Evolutionary conservation across 2,888 invertebrate genomes (phyloP).

Genomic region (Acrobasis suavella): DNA sequence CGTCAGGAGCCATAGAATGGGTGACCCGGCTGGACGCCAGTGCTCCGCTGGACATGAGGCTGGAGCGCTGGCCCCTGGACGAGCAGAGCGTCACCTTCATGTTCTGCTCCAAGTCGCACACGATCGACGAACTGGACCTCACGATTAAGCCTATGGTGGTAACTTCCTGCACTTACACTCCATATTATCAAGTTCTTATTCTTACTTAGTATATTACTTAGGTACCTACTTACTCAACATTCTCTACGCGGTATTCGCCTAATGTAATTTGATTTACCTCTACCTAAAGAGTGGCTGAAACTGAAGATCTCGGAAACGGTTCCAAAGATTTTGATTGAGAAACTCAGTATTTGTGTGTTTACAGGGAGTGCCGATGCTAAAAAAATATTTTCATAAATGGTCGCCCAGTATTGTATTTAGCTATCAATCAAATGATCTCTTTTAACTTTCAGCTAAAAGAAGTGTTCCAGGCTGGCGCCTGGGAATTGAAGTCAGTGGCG

Average conservation of each 20-base stretch:
- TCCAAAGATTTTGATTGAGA: too few relatives aligned
- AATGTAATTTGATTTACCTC: too few relatives aligned
- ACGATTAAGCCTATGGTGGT: slow-evolving; percentile 5
- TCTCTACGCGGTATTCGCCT: too few relatives aligned
- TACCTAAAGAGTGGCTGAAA: too few relatives aligned
- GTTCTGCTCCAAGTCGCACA: slow-evolving; percentile 89
- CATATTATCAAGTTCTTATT: too few relatives aligned
- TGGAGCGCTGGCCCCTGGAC: slow-evolving; percentile 89
- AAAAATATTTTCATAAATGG: too few relatives aligned
- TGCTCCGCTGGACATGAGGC: slow-evolving; percentile 56
- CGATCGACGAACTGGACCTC: slow-evolving; percentile 57
- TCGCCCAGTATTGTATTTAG: too few relatives aligned
- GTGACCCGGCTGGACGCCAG: slow-evolving; percentile 53
- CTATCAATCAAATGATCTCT: neutral
- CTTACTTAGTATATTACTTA: too few relatives aligned
- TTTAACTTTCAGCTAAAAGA: slow-evolving; percentile 40
- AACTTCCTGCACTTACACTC: neutral
- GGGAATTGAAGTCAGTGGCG: slow-evolving; percentile 54
- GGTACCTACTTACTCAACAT: too few relatives aligned
- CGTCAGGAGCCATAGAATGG: slow-evolving; percentile 83
- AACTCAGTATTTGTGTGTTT: too few relatives aligned
- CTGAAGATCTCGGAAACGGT: too few relatives aligned
- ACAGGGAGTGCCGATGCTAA: too few relatives aligned
- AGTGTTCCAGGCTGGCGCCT: slow-evolving; percentile 59
- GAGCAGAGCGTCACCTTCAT: slow-evolving; percentile 85